Conservation (phyloP, 2,797 vertebrate genomes). For the Melanotaenia parkinsoni region DNA sequence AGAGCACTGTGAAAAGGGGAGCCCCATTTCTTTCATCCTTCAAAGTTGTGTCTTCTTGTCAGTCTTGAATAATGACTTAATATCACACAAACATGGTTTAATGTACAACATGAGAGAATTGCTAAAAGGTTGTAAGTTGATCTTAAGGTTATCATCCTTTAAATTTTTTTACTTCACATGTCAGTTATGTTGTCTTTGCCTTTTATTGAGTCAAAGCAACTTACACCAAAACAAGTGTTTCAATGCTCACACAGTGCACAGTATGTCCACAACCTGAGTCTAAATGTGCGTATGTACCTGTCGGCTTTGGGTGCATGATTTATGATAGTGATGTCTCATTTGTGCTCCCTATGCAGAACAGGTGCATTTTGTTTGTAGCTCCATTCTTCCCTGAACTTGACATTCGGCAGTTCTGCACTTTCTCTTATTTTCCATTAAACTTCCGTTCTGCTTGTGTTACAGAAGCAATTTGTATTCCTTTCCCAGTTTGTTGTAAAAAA, state of each 20-base stretch:
- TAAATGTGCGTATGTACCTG: slow-evolving; percentile 64
- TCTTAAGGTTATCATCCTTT: slow-evolving; percentile 5
- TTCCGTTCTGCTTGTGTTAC: slow-evolving; percentile 37
- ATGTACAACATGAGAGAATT: slow-evolving; percentile 23
- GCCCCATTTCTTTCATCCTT: slow-evolving; percentile 28
- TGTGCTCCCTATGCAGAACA: slow-evolving; percentile 77
- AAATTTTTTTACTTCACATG: slow-evolving; percentile 14
- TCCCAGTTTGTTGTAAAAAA: slow-evolving; percentile 12
- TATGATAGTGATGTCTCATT: slow-evolving; percentile 70
- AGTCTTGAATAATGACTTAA: slow-evolving; percentile 39
- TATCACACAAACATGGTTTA: slow-evolving; percentile 17
- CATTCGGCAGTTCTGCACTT: slow-evolving; percentile 57
- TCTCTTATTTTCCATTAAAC: slow-evolving; percentile 58
- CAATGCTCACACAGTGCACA: slow-evolving; percentile 22
- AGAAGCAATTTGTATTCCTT: slow-evolving; percentile 39
- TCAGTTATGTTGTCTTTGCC: slow-evolving; percentile 33
- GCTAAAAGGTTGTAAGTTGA: slow-evolving; percentile 11
- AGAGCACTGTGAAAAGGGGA: slow-evolving; percentile 25
- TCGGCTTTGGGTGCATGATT: slow-evolving; percentile 71
- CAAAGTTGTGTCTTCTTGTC: slow-evolving; percentile 19
- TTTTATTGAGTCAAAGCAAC: slow-evolving; percentile 33
- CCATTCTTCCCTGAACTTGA: slow-evolving; percentile 59
- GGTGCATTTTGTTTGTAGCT: slow-evolving; percentile 67
- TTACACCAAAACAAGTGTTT: slow-evolving; percentile 43
- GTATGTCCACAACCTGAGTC: slow-evolving; percentile 45